phyloP scores from a whole-genome alignment of 2,113 vertebrate species.

The Alosa alosa region DNA sequence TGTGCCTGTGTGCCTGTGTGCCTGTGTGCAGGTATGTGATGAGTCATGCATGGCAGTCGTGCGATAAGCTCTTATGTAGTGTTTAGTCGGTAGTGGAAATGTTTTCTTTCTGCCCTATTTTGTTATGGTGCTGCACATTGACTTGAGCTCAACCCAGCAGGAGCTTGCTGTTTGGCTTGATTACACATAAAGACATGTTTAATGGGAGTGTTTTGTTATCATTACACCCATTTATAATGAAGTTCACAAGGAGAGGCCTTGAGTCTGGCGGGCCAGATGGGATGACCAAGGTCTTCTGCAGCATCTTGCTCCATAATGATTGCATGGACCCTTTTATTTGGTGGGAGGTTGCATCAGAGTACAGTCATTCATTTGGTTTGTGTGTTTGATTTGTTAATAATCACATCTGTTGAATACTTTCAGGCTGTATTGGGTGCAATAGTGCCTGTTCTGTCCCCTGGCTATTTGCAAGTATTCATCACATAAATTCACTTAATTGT shows the following conservation, averaged over 20 bases:
- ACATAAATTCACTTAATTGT: too few relatives aligned
- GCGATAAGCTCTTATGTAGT: neutral
- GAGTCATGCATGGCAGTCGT: too few relatives aligned
- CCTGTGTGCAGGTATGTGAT: too few relatives aligned
- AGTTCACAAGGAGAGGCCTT: neutral
- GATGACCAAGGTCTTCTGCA: neutral
- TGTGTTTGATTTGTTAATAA: neutral
- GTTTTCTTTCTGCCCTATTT: neutral
- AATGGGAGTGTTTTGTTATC: neutral
- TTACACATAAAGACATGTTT: neutral
- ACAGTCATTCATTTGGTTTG: neutral
- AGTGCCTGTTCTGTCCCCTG: neutral
- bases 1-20: neutral
- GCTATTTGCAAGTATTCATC: neutral
- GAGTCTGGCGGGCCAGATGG: neutral
- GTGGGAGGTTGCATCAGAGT: neutral
- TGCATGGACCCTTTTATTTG: too few relatives aligned
- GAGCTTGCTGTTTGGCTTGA: neutral
- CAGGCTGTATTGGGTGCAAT: neutral
- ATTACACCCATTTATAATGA: neutral
- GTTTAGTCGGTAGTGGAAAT: neutral
- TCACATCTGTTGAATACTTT: neutral
- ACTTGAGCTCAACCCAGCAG: neutral
- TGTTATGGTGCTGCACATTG: neutral
- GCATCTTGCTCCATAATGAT: too few relatives aligned